A percentile compares a stretch with the other conserved stretches of the same genome.
Conservation (phyloP, 2,113 vertebrate species). For the Alaudala cheleensis region DNA sequence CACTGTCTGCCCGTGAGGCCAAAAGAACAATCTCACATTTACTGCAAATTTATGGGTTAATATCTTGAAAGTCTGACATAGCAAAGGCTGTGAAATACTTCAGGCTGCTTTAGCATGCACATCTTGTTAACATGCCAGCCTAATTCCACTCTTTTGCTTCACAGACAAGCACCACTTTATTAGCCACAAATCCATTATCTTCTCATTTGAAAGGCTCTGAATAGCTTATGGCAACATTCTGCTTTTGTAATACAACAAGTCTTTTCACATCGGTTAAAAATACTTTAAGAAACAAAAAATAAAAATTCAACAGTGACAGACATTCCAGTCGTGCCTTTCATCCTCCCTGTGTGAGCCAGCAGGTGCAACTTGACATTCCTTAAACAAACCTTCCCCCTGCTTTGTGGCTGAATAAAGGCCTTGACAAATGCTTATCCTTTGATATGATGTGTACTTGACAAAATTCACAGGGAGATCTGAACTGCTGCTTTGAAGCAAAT, state of each 20-base stretch:
- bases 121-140: conserved; percentile 49
- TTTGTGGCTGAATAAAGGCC: conserved; percentile 72
- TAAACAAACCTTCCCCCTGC: conserved; percentile 71
- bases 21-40: not conserved
- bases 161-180: conserved; percentile 69
- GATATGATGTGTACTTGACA: conserved; percentile 77
- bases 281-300: conserved; percentile 66
- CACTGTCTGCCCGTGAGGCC: not conserved
- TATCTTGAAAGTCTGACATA: not conserved
- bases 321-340: conserved; percentile 71
- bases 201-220: conserved; percentile 53
- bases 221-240: conserved; percentile 50
- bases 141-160: conserved; percentile 68
- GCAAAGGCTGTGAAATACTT: not conserved
- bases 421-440: conserved; percentile 76
- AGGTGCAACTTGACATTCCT: conserved; percentile 73
- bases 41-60: not conserved
- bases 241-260: conserved; percentile 49
- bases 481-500: conserved; percentile 73
- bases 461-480: conserved; percentile 76
- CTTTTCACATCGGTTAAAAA: conserved; percentile 70
- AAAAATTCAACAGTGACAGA: conserved; percentile 69
- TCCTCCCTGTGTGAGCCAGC: conserved; percentile 62
- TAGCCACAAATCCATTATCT: conserved; percentile 60
- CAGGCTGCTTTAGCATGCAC: conserved; percentile 10